Evolutionary conservation across 2,888 invertebrate species (phyloP).

Genomic region (Ptilodon capucinus): DNA sequence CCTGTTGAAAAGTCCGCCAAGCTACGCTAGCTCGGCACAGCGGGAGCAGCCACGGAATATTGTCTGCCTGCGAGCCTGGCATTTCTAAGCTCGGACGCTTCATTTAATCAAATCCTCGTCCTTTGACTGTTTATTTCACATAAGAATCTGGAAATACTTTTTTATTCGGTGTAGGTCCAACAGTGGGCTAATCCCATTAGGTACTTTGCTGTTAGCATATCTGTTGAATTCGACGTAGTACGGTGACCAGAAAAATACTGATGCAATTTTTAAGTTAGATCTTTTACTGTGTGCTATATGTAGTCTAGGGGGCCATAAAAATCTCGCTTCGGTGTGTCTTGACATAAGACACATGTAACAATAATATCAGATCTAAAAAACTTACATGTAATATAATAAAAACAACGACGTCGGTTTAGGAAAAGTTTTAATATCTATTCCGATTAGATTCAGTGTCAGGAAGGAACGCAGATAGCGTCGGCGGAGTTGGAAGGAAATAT

Average conservation of each 20-base stretch:
- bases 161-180: conserved; percentile 10
- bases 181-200: neutral
- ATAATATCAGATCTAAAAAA: too few species aligned
- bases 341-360: too few species aligned
- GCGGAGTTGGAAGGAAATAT: conserved; percentile 79
- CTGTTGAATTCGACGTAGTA: neutral
- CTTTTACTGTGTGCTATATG: too few species aligned
- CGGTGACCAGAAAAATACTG: too few species aligned
- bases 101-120: conserved; percentile 60
- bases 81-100: conserved; percentile 56
- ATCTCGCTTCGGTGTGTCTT: too few species aligned
- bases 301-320: too few species aligned
- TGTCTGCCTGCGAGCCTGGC: conserved; percentile 48
- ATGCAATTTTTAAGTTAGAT: too few species aligned
- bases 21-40: conserved; percentile 38
- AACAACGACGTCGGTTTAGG: conserved; percentile 62
- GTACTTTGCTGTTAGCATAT: neutral
- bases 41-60: conserved; percentile 45
- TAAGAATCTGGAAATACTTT: conserved; percentile 41
- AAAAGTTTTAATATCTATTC: conserved; percentile 83
- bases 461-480: conserved; percentile 77
- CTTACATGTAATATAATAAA: conserved; percentile 44
- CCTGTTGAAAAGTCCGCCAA: conserved; percentile 47
- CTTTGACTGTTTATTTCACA: conserved; percentile 59
- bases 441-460: conserved; percentile 83